A percentile compares a stretch with the other conserved stretches of the same genome.
Conservation (phyloP, 2,888 invertebrate species). For the Mythimna vitellina region DNA sequence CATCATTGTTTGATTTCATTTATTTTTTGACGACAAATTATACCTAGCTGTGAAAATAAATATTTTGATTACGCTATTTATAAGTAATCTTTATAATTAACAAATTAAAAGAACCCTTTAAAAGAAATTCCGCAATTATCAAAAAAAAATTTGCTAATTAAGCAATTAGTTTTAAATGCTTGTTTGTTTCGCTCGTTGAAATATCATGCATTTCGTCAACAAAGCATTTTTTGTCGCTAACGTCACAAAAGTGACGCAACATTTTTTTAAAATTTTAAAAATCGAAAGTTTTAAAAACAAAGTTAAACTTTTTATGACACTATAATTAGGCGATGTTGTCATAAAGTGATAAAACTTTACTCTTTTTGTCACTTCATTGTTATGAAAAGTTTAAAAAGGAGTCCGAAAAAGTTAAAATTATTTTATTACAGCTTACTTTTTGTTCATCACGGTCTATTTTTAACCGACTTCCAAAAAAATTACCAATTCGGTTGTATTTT, state of each 20-base stretch:
- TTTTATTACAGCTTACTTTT: constrained; percentile 42
- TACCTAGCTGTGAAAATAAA: neutral
- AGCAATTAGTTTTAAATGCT: constrained; percentile 18
- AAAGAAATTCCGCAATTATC: neutral
- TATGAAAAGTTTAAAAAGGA: constrained; percentile 35
- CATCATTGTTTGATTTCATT: too few species aligned
- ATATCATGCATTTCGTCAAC: neutral
- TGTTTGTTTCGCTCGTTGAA: constrained; percentile 1
- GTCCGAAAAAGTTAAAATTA: constrained; percentile 17
- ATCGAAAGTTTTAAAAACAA: constrained; percentile 69
- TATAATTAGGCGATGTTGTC: constrained; percentile 60
- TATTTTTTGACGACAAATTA: neutral
- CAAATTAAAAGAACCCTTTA: constrained; percentile 14
- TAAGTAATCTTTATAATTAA: neutral
- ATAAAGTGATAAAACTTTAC: constrained; percentile 64
- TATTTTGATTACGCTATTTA: neutral
- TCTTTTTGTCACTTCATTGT: constrained; percentile 52
- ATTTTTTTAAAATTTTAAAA: constrained; percentile 55
- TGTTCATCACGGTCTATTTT: constrained; percentile 14
- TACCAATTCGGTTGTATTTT: too few species aligned
- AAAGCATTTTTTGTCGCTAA: constrained; percentile 26
- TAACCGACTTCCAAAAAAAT: neutral
- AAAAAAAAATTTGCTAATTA: constrained; percentile 4
- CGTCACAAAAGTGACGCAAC: constrained; percentile 46
- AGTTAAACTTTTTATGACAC: constrained; percentile 61